Base-by-base conservation (phyloP, 2,888 invertebrate genomes). In the Nemurella pictetii region DNA sequence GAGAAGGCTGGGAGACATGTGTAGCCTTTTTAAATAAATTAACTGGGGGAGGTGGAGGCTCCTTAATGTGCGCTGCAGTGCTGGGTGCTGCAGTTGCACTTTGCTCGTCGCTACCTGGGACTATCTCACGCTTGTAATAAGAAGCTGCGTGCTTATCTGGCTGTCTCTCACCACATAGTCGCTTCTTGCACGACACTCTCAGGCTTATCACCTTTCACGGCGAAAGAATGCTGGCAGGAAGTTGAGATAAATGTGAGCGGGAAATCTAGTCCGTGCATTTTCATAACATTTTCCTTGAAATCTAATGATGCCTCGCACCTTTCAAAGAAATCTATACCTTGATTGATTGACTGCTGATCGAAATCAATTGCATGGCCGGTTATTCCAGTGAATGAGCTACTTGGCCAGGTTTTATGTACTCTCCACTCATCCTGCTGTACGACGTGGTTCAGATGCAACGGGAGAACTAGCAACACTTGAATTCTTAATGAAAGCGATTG, bases 241-340 rank as follows among this genome's bases (percentile, higher is more conserved):
- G 9, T 12, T 12, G 55, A 55, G 55, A 55, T 12, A 20, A 20
- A 55, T 55, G 55, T 55, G 12, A 55, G 55, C 20, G 5, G 55
- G 20, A 55, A 55, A 55, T 3, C 20, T 1, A 2, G 55, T 12
- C 55, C 55, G 9, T 55, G 55, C 20, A 20, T 55, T 12, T 12
- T 55, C 15, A 20, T 20, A 20, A 55, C 1, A 12, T 78, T 78
- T 20, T 78, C 29, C 20, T 28, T 78, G 3, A 78, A 78, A 15
- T 78, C 78, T 78, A 78, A 20, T 1, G 20, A 27, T 29, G 30
- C 78, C 4, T 78, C 29, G 30, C 30, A 78, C n/a, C 30, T 78
- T 7, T 78, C 78, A 20, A 78, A 78, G 20, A 78, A 78, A 78
- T 78, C 78, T 29, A 78, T 78, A n/a, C 78, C 78, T 78, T 12